These are phyloP conservation scores for Acleris holmiana DNA, from an alignment of 2,888 invertebrate genomes.

Conservation along the genomic window DNA sequence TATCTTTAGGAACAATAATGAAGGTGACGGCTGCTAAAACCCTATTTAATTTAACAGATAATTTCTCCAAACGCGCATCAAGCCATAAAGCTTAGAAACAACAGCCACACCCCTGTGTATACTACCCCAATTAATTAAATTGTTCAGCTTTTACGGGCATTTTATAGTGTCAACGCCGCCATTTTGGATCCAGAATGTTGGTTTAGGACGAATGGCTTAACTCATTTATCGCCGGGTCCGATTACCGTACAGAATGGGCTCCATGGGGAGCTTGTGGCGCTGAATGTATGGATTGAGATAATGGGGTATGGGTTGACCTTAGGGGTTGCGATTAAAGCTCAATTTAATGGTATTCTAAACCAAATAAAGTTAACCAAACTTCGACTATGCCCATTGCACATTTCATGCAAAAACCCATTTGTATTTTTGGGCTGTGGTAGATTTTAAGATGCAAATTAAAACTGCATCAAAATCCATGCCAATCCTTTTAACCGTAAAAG, in stretches of 20 bases:
- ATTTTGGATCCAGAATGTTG: constrained; percentile 29
- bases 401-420: neutral
- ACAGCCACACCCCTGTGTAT: constrained; percentile 10
- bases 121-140: constrained; percentile 34
- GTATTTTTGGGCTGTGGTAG: neutral
- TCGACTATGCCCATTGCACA: too few species aligned
- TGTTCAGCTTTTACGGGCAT: constrained; percentile 34
- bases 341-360: too few species aligned
- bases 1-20: too few species aligned
- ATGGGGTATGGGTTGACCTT: neutral
- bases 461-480: constrained; percentile 14
- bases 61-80: too few species aligned
- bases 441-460: neutral
- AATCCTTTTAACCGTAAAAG: constrained; percentile 18
- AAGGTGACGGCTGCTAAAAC: too few species aligned
- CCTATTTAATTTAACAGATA: too few species aligned
- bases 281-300: neutral
- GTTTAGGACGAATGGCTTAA: constrained; percentile 22
- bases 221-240: neutral
- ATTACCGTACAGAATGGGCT: too few species aligned
- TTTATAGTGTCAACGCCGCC: constrained; percentile 26
- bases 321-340: too few species aligned
- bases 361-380: too few species aligned
- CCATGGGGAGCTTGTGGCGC: too few species aligned
- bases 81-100: too few species aligned